These are phyloP conservation scores for Amiota mariae DNA, from an alignment of 2,888 invertebrate genomes.

Conservation along the genomic window DNA sequence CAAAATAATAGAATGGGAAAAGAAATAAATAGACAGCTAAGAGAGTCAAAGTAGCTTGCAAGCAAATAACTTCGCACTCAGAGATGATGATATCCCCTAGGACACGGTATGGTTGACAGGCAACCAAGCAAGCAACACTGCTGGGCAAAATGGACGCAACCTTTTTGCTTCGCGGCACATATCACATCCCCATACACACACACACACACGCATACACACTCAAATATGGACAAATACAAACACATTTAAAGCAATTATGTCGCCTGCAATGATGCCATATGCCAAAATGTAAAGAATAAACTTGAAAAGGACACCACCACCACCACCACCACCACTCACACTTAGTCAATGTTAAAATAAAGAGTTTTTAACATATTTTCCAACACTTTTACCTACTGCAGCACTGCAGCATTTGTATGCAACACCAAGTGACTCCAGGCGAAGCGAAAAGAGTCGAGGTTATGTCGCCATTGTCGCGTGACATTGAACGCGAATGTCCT, in stretches of 20 bases:
- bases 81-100: no score
- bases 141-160: no score
- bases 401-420: slow-evolving; percentile 52
- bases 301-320: slow-evolving; percentile 24
- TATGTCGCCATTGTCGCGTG: slow-evolving; percentile 18
- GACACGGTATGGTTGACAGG: no score
- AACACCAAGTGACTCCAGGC: slow-evolving; percentile 36
- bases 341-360: slow-evolving; percentile 33
- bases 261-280: slow-evolving; percentile 49
- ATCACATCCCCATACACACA: not conserved
- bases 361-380: slow-evolving; percentile 19
- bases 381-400: slow-evolving; percentile 36
- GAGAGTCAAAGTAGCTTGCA: no score
- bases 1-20: slow-evolving; percentile 32
- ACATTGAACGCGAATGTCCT: slow-evolving; percentile 49
- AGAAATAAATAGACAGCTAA: no score
- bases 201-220: not conserved
- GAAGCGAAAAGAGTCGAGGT: no score
- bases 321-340: slow-evolving; percentile 27
- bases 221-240: slow-evolving; percentile 1
- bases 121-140: no score
- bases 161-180: not conserved
- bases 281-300: slow-evolving; percentile 35
- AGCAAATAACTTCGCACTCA: no score
- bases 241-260: slow-evolving; percentile 49